Evolutionary conservation across 2,797 vertebrate genomes (phyloP).

Genomic region (Hirundo rustica): DNA sequence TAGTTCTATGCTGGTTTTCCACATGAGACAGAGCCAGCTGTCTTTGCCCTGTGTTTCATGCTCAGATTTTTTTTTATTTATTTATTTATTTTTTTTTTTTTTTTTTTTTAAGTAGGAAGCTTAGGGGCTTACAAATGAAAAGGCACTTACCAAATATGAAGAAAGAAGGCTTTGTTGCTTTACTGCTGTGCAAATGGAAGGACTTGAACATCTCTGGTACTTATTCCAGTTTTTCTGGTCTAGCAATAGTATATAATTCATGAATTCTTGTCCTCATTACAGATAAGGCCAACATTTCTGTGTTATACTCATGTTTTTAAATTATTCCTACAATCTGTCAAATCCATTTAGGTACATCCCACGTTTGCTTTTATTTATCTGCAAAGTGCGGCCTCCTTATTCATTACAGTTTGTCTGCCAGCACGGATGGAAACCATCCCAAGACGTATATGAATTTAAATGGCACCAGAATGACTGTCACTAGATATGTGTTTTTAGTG

Average conservation of each 20-base stretch:
- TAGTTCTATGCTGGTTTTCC: neutral
- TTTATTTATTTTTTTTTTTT: neutral
- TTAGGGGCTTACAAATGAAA: neutral
- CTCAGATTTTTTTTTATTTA: neutral
- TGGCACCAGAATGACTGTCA: constrained; percentile 67
- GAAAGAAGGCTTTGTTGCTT: neutral
- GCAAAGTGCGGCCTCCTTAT: constrained; percentile 49
- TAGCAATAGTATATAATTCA: neutral
- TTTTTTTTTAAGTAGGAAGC: neutral
- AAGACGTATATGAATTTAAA: constrained; percentile 58
- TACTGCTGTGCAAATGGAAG: neutral
- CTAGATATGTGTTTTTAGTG: constrained; percentile 67
- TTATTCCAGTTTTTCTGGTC: neutral
- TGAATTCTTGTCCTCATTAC: constrained; percentile 1
- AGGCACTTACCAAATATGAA: neutral
- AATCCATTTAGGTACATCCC: constrained; percentile 36
- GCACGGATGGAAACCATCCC: constrained; percentile 61
- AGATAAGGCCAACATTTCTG: constrained; percentile 18
- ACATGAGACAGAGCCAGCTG: neutral
- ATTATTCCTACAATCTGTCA: constrained; percentile 31
- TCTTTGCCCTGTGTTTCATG: neutral
- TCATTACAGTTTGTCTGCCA: constrained; percentile 56
- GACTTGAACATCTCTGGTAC: neutral
- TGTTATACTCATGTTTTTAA: constrained; percentile 31
- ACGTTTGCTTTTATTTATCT: constrained; percentile 67